A percentile compares a stretch with the other conserved stretches of the same genome.
These are phyloP conservation scores for Gila orcuttii DNA, from an alignment of 2,113 vertebrate genomes.

Conservation along the genomic window DNA sequence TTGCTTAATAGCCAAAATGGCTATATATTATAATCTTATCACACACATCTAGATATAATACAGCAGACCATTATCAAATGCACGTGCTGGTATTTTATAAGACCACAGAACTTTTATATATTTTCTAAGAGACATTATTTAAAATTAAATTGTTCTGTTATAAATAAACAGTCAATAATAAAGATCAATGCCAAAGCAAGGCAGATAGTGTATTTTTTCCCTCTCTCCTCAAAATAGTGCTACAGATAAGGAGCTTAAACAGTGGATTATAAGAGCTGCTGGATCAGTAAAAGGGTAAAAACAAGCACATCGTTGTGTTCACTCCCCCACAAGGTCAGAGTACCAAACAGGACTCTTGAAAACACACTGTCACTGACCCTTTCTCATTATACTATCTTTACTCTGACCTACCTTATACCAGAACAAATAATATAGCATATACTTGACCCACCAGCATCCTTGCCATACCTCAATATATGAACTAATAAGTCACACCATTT, in stretches of 20 bases:
- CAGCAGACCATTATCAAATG: too few relatives aligned
- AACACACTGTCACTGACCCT: slow-evolving; percentile 48
- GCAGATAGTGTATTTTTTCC: slow-evolving; percentile 63
- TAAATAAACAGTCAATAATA: not conserved
- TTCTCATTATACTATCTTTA: not conserved
- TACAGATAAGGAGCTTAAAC: slow-evolving; percentile 72
- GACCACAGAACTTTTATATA: not conserved
- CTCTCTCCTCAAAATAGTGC: slow-evolving; percentile 58
- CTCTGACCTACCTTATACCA: not conserved
- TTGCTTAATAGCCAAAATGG: not conserved
- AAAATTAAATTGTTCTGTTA: not conserved
- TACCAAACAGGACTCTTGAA: slow-evolving; percentile 15
- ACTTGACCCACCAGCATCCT: too few relatives aligned
- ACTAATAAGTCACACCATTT: not conserved
- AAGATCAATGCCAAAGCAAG: slow-evolving; percentile 38
- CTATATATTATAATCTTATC: not conserved
- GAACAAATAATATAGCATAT: not conserved
- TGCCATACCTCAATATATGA: too few relatives aligned
- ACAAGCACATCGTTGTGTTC: slow-evolving; percentile 53
- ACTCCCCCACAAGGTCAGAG: slow-evolving; percentile 62
- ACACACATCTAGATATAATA: not conserved
- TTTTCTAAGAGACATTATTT: not conserved
- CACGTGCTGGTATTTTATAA: not conserved
- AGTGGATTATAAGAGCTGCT: slow-evolving; percentile 70
- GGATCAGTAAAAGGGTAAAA: slow-evolving; percentile 62